Conservation (phyloP, 2,888 invertebrate species). For the Diarsia dahlii region DNA sequence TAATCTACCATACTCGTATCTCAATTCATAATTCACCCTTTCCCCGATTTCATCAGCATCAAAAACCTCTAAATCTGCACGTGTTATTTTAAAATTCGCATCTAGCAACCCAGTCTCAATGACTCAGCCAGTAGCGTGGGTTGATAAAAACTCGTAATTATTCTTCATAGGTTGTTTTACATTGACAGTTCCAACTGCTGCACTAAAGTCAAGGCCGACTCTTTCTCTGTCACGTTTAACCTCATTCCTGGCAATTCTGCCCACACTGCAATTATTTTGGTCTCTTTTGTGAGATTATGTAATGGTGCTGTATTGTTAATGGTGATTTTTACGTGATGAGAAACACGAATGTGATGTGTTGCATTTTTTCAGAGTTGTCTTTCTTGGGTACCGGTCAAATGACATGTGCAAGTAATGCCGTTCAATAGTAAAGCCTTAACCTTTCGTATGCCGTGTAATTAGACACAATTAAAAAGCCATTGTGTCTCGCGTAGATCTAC, state of each 20-base stretch:
- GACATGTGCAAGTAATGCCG: too few relatives aligned
- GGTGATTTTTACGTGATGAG: constrained; percentile 8
- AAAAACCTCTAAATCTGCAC: too few relatives aligned
- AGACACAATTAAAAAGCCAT: too few relatives aligned
- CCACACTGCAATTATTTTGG: constrained; percentile 33
- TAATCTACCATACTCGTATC: too few relatives aligned
- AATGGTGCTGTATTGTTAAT: constrained; percentile 17
- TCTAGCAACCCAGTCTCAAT: constrained; percentile 67
- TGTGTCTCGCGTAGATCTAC: too few relatives aligned
- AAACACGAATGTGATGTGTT: neutral
- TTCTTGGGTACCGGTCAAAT: neutral
- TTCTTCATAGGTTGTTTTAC: constrained; percentile 64
- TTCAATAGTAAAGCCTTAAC: neutral
- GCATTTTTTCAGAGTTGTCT: neutral
- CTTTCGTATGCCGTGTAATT: too few relatives aligned
- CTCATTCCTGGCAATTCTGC: constrained; percentile 59
- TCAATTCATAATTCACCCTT: too few relatives aligned
- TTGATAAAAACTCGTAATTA: constrained; percentile 76
- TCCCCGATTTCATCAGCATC: too few relatives aligned
- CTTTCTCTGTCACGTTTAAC: constrained; percentile 60
- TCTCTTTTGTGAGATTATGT: constrained; percentile 46
- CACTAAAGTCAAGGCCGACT: constrained; percentile 42
- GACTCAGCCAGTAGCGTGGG: constrained; percentile 78
- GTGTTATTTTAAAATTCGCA: constrained; percentile 9
- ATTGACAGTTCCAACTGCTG: constrained; percentile 49